These are phyloP conservation scores for Uropetala carovei DNA, from an alignment of 2,888 invertebrate species.

Conservation along the genomic window DNA sequence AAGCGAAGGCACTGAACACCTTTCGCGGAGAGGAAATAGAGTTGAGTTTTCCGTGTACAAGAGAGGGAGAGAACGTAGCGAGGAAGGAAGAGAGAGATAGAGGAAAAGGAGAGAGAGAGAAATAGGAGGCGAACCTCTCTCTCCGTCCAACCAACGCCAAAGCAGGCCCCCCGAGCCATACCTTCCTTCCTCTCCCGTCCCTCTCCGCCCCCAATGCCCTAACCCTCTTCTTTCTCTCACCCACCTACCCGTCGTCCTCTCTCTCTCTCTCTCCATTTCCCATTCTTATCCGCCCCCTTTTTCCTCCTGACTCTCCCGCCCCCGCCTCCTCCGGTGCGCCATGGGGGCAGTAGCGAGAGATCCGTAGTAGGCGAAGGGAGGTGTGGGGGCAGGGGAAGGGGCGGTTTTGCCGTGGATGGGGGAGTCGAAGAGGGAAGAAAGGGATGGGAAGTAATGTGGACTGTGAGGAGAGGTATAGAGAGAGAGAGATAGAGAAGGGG, in stretches of 20 bases:
- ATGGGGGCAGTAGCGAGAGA: conserved; percentile 9
- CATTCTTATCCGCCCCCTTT: conserved; percentile 39
- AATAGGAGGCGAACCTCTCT: conserved; percentile 9
- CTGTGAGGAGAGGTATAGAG: background rate
- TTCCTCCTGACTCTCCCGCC: background rate
- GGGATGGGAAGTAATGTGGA: conserved; percentile 9
- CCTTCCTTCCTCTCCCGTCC: background rate
- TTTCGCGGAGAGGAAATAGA: conserved; percentile 52
- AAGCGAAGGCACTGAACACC: conserved; percentile 50
- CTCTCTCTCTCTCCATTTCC: conserved; percentile 37
- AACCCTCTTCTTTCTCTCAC: background rate
- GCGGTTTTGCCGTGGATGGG: background rate
- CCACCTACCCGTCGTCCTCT: no score
- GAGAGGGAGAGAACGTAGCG: background rate
- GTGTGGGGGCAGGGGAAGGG: conserved; percentile 29
- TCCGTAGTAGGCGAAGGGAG: background rate
- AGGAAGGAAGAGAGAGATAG: background rate
- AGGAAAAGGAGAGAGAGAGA: conserved; percentile 2
- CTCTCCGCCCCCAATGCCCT: background rate
- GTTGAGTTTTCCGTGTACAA: conserved; percentile 44
- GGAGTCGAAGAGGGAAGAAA: background rate
- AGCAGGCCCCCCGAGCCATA: background rate
- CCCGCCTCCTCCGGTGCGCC: background rate
- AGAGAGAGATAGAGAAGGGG: background rate
- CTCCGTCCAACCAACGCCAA: background rate